These are phyloP conservation scores for Cyclargus thomasi DNA, from an alignment of 1,140 invertebrate genomes.

Conservation along the genomic window DNA sequence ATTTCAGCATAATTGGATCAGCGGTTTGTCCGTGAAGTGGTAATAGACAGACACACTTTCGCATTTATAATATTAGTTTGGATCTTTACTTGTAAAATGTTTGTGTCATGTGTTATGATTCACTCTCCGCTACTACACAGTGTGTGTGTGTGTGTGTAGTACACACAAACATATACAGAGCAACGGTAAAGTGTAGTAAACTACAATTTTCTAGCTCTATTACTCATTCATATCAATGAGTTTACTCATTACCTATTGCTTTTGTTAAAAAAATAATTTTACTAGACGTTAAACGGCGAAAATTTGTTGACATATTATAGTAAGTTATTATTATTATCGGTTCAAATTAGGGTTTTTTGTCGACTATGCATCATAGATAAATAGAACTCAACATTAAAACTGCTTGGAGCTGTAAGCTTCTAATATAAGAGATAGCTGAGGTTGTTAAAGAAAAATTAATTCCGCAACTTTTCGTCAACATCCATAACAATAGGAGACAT, in stretches of 20 bases:
- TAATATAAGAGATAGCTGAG: too few relatives aligned
- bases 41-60: too few relatives aligned
- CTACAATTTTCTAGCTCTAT: neutral
- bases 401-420: too few relatives aligned
- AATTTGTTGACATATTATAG: neutral
- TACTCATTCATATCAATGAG: slow-evolving; percentile 8
- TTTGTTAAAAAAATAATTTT: neutral
- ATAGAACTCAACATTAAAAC: too few relatives aligned
- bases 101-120: neutral
- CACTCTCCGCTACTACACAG: neutral
- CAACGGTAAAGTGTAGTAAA: slow-evolving; percentile 5
- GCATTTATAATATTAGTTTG: too few relatives aligned
- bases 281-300: neutral
- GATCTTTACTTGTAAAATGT: too few relatives aligned
- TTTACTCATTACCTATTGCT: neutral
- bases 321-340: too few relatives aligned
- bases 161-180: neutral
- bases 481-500: neutral
- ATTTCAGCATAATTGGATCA: too few relatives aligned
- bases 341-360: too few relatives aligned
- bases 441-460: neutral
- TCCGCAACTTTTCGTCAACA: neutral
- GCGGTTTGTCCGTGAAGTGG: too few relatives aligned
- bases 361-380: too few relatives aligned
- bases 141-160: too few relatives aligned